phyloP scores from a whole-genome alignment of 2,888 invertebrate genomes.

The Dendrolimus pini region DNA sequence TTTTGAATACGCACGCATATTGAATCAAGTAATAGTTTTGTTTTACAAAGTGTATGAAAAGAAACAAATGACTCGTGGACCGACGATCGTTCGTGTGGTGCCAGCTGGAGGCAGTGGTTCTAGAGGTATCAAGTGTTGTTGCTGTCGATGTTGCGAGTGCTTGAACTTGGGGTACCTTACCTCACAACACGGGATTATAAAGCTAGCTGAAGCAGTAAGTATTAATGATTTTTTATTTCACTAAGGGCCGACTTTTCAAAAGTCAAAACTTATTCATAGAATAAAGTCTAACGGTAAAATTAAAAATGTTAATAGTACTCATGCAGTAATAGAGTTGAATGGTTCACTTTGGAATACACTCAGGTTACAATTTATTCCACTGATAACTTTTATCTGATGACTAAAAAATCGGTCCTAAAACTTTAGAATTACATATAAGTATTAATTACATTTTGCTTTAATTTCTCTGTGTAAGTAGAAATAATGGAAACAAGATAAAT shows the following conservation, averaged over 20 bases:
- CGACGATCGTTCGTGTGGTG: constrained; percentile 63
- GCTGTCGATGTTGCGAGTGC: constrained; percentile 87
- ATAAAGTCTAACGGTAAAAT: too few species aligned
- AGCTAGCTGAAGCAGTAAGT: constrained; percentile 85
- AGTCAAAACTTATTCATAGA: too few species aligned
- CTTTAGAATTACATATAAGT: too few species aligned
- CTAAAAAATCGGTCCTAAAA: too few species aligned
- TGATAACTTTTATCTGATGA: too few species aligned
- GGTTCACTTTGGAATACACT: too few species aligned
- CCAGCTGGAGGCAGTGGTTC: constrained; percentile 44
- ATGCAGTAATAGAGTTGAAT: too few species aligned
- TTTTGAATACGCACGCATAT: not conserved
- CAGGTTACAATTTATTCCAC: too few species aligned
- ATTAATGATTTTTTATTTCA: constrained; percentile 1
- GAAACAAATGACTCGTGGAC: constrained; percentile 56
- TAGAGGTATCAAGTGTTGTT: constrained; percentile 82
- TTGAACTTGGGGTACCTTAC: constrained; percentile 85
- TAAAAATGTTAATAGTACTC: too few species aligned
- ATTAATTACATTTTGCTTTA: too few species aligned
- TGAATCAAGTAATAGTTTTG: not conserved
- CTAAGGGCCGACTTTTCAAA: not conserved
- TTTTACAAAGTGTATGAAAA: not conserved
- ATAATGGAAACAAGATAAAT: too few species aligned
- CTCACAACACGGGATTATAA: constrained; percentile 83
- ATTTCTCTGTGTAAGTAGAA: too few species aligned